Percentiles rank a stretch among this genome's conserved stretches.
Conservation (phyloP, 2,113 vertebrate species). For the Anolis carolinensis region DNA sequence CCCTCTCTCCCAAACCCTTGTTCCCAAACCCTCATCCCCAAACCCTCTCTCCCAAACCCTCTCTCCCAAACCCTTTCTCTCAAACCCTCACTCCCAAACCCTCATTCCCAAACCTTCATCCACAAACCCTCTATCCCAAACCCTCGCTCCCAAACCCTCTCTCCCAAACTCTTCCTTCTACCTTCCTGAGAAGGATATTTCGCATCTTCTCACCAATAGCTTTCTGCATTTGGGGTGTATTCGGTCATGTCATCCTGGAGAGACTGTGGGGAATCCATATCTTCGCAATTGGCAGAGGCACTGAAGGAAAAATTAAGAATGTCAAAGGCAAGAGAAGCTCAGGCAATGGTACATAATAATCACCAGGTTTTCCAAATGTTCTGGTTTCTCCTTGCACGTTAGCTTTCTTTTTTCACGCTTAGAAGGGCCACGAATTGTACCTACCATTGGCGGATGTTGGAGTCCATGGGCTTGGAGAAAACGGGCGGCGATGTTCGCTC, state of each 20-base stretch:
- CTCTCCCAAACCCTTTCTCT: no score
- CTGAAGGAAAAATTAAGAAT: slow-evolving; percentile 40
- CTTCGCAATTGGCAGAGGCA: slow-evolving; percentile 76
- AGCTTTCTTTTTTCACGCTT: background rate
- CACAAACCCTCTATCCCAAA: no score
- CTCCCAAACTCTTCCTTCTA: no score
- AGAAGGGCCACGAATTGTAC: slow-evolving; percentile 22
- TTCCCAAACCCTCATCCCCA: no score
- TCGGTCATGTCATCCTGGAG: slow-evolving; percentile 78
- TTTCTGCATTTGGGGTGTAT: slow-evolving; percentile 75
- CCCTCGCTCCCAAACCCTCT: no score
- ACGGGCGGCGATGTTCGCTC: slow-evolving; percentile 72
- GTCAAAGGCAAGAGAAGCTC: background rate
- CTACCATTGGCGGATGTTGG: slow-evolving; percentile 81
- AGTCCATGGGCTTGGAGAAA: slow-evolving; percentile 84
- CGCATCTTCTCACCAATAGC: slow-evolving; percentile 63
- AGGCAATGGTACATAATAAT: no score
- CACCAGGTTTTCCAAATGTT: background rate
- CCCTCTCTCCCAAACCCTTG: no score
- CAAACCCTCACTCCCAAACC: no score
- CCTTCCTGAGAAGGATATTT: no score
- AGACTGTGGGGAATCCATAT: slow-evolving; percentile 83
- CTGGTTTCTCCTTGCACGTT: background rate
- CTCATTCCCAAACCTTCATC: no score
- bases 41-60: no score